Evolutionary conservation across 2,888 invertebrate species (phyloP).

Genomic region (Xanthia icteritia): DNA sequence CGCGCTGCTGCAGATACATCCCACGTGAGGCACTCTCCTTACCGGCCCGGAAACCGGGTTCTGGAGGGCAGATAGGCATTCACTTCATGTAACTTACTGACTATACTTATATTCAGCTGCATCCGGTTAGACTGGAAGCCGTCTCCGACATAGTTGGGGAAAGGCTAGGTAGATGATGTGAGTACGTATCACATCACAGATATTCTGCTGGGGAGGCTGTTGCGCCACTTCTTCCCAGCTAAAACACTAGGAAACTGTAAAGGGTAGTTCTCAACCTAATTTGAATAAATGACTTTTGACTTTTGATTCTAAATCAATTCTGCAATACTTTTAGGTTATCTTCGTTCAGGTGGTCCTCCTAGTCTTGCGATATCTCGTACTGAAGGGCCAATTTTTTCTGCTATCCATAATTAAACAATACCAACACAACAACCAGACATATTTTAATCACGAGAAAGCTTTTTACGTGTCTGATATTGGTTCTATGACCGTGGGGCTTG

Average conservation of each 20-base stretch:
- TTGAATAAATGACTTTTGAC: background rate
- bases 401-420: background rate
- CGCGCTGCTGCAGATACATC: conserved; percentile 94
- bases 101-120: background rate
- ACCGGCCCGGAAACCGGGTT: background rate
- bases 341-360: too few species aligned
- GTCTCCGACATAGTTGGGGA: background rate
- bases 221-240: background rate
- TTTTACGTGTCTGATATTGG: background rate
- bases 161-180: background rate
- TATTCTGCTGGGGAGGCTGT: background rate
- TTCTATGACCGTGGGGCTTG: background rate
- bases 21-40: conserved; percentile 88
- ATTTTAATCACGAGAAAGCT: background rate
- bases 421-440: background rate
- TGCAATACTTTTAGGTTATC: background rate
- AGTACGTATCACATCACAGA: background rate
- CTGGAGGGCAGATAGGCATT: background rate
- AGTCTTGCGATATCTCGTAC: background rate
- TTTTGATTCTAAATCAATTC: background rate
- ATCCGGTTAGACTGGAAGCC: background rate
- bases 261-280: background rate
- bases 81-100: background rate
- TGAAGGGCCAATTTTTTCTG: background rate
- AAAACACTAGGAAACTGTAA: background rate